Evolutionary conservation across 2,888 invertebrate genomes (phyloP).

Genomic region (Sesamia inferens): DNA sequence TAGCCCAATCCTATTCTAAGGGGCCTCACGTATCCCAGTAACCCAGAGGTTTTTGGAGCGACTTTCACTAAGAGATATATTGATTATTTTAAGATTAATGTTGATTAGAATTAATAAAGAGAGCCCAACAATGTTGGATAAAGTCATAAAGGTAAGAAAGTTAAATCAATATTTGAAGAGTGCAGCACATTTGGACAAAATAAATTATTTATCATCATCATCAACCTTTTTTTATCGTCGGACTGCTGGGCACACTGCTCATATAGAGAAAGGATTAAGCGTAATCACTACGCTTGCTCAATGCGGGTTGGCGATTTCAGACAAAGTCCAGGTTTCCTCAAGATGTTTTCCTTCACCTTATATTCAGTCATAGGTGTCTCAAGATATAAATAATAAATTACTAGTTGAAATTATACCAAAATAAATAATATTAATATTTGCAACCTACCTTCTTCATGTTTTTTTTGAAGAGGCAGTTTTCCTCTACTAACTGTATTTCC

Average conservation of each 20-base stretch:
- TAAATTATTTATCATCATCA: too few species aligned
- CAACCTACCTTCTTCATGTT: slow-evolving; percentile 81
- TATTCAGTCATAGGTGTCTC: too few species aligned
- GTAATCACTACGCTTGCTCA: too few species aligned
- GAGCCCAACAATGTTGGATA: background rate
- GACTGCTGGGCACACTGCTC: too few species aligned
- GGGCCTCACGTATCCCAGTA: background rate
- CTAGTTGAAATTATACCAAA: background rate
- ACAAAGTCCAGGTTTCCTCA: too few species aligned
- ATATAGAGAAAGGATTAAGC: too few species aligned
- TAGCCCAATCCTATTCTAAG: background rate
- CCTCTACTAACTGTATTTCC: slow-evolving; percentile 69
- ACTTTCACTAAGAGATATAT: background rate
- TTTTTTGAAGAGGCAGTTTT: slow-evolving; percentile 76
- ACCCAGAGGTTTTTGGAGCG: background rate
- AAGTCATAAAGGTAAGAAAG: background rate
- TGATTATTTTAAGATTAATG: background rate
- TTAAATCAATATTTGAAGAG: too few species aligned
- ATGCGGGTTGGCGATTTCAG: too few species aligned
- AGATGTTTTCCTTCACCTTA: too few species aligned
- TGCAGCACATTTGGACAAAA: too few species aligned
- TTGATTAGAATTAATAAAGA: background rate
- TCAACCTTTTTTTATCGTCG: too few species aligned
- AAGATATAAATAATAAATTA: background rate
- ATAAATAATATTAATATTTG: slow-evolving; percentile 10